These are phyloP conservation scores for Hippopotamus amphibius DNA, from an alignment of 2,113 vertebrate genomes.

Conservation along the genomic window DNA sequence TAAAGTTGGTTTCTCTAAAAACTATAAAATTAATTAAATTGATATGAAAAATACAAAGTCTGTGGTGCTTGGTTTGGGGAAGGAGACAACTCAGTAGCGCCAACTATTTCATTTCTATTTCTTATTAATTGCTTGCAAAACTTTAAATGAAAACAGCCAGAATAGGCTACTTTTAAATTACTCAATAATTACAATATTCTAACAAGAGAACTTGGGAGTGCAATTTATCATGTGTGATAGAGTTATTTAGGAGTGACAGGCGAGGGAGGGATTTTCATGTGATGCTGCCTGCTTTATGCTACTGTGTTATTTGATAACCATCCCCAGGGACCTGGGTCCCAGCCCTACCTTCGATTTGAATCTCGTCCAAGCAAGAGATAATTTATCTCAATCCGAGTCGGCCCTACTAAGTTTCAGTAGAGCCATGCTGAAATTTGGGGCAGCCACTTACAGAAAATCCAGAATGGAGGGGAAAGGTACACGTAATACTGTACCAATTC, in stretches of 20 bases:
- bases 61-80: neutral
- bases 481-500: neutral
- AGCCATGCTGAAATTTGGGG: neutral
- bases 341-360: neutral
- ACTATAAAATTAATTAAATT: neutral
- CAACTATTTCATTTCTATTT: neutral
- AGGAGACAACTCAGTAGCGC: neutral
- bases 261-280: neutral
- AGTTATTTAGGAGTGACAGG: neutral
- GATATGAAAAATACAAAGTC: neutral
- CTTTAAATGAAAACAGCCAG: neutral
- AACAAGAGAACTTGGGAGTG: neutral
- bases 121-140: constrained; percentile 10
- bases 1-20: constrained; percentile 35
- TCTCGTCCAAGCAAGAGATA: constrained; percentile 32
- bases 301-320: constrained; percentile 16
- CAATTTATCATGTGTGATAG: neutral
- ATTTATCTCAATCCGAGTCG: constrained; percentile 49
- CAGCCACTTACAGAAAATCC: constrained; percentile 26
- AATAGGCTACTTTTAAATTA: neutral
- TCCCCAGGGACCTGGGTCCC: neutral
- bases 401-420: constrained; percentile 34
- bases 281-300: neutral
- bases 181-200: neutral
- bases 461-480: neutral